Conservation (phyloP, 2,888 invertebrate genomes). For the Gastrophysa polygoni region DNA sequence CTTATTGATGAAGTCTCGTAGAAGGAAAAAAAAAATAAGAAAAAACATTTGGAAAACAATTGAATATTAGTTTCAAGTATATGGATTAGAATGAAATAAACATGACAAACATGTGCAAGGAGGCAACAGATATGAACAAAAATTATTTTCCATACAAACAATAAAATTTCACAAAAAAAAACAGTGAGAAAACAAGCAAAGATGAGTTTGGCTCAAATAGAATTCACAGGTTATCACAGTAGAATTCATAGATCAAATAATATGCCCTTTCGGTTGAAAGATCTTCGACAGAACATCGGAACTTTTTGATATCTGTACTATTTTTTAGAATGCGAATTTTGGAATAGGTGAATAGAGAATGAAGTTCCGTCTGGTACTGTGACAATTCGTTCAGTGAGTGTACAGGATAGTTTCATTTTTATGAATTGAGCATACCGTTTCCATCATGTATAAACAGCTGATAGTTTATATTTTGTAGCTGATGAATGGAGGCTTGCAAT, state of each 20-base stretch:
- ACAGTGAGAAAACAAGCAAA: no score
- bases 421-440: conserved; percentile 1
- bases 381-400: not conserved
- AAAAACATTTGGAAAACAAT: no score
- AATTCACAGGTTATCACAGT: conserved; percentile 5
- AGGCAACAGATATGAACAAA: no score
- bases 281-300: not conserved
- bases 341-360: no score
- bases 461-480: not conserved
- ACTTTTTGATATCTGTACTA: conserved; percentile 3
- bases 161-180: no score
- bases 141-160: no score
- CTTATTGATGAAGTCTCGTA: no score
- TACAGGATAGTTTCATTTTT: conserved; percentile 9
- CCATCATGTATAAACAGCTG: not conserved
- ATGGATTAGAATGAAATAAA: no score
- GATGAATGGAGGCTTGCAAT: not conserved
- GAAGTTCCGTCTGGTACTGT: not conserved
- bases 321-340: conserved; percentile 2
- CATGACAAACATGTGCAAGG: no score
- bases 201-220: no score
- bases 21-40: no score
- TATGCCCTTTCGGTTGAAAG: not conserved
- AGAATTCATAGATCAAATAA: conserved; percentile 4
- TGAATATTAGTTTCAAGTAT: no score